Evolutionary conservation across 2,888 invertebrate genomes (phyloP).

Genomic region (Laspeyria flexula): DNA sequence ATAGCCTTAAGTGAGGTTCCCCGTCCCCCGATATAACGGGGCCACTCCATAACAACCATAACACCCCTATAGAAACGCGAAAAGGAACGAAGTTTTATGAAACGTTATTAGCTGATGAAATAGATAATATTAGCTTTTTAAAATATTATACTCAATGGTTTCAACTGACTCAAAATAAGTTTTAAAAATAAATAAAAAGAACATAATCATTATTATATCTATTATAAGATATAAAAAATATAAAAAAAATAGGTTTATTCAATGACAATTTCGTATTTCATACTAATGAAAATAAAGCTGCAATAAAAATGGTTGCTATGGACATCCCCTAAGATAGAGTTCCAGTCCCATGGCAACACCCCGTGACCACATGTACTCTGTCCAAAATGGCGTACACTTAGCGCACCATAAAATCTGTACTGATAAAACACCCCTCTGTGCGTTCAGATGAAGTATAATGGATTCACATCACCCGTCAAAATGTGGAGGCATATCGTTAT

Average conservation of each 20-base stretch:
- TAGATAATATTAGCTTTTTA: too few relatives aligned
- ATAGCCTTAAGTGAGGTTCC: conserved; percentile 61
- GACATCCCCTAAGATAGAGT: conserved; percentile 28
- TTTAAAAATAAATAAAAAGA: too few relatives aligned
- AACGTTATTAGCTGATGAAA: neutral
- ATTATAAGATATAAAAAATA: neutral
- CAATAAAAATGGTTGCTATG: conserved; percentile 37
- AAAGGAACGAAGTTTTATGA: neutral
- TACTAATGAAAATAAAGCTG: conserved; percentile 36
- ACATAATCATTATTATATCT: too few relatives aligned
- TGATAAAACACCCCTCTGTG: conserved; percentile 44
- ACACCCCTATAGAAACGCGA: neutral
- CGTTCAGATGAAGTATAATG: conserved; percentile 52
- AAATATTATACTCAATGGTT: too few relatives aligned
- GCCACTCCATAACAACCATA: conserved; percentile 3
- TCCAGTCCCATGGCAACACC: conserved; percentile 47
- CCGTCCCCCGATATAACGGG: conserved; percentile 55
- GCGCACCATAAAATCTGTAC: conserved; percentile 61
- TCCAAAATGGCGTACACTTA: conserved; percentile 65
- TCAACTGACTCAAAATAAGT: too few relatives aligned
- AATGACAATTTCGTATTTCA: conserved; percentile 18
- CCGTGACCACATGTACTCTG: conserved; percentile 52
- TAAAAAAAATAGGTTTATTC: conserved; percentile 4
- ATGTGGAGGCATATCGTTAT: conserved; percentile 46
- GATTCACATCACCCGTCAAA: conserved; percentile 55